Evolutionary conservation across 2,888 invertebrate genomes (phyloP).

Genomic region (Geophilus truncorum): DNA sequence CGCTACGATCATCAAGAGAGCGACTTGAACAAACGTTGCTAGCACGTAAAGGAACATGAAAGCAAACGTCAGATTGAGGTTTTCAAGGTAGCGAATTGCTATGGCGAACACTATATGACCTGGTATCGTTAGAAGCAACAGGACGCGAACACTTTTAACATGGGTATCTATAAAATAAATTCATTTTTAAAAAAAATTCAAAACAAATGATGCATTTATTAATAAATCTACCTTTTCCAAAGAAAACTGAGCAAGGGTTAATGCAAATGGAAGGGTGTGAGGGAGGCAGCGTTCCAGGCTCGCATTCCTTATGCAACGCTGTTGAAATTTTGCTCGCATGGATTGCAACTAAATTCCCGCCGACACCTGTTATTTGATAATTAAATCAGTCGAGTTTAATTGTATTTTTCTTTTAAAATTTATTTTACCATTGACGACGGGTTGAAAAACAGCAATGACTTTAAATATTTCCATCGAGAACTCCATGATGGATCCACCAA

Average conservation of each 20-base stretch:
- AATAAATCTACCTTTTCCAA: constrained; percentile 22
- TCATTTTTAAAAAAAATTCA: background rate
- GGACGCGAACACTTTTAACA: constrained; percentile 66
- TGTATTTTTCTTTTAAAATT: background rate
- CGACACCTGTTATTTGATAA: constrained; percentile 42
- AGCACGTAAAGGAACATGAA: constrained; percentile 73
- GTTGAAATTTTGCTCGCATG: constrained; percentile 51
- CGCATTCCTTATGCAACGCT: constrained; percentile 45
- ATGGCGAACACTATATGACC: constrained; percentile 85
- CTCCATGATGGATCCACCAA: constrained; percentile 54
- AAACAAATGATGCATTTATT: background rate
- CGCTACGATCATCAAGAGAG: constrained; percentile 73
- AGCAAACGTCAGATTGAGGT: constrained; percentile 78
- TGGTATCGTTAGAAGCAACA: constrained; percentile 77
- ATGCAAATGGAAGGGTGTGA: constrained; percentile 33
- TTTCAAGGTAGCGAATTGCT: constrained; percentile 76
- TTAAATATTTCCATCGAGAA: constrained; percentile 49
- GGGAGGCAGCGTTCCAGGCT: constrained; percentile 46
- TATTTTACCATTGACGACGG: constrained; percentile 48
- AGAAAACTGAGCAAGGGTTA: constrained; percentile 36
- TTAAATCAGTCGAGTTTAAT: background rate
- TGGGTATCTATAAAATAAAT: constrained; percentile 51
- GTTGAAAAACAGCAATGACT: constrained; percentile 53
- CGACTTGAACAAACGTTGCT: constrained; percentile 64
- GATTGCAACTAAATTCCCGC: constrained; percentile 51